phyloP scores from a whole-genome alignment of 2,888 invertebrate species.

The Acrobasis repandana region DNA sequence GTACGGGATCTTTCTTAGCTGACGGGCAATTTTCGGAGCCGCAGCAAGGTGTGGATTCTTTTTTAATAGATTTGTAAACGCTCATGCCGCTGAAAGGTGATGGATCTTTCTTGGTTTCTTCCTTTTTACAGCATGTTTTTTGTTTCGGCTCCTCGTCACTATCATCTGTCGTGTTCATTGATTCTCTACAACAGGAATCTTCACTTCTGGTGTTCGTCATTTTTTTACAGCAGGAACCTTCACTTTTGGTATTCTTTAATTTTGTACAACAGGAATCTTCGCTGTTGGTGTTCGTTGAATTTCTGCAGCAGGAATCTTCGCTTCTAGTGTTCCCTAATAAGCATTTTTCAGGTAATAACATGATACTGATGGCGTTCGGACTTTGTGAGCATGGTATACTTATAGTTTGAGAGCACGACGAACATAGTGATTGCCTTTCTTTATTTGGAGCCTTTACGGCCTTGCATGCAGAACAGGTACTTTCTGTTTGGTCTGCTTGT shows the following conservation, averaged over 20 bases:
- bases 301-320: too few relatives aligned
- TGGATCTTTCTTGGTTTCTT: not conserved
- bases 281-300: conserved; percentile 1
- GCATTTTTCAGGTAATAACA: conserved; percentile 1
- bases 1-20: too few relatives aligned
- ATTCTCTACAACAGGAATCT: not conserved
- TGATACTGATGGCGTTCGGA: not conserved
- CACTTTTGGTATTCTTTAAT: too few relatives aligned
- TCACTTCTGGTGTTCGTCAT: not conserved
- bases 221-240: too few relatives aligned
- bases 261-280: too few relatives aligned
- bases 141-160: not conserved
- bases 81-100: too few relatives aligned
- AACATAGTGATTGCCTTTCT: not conserved
- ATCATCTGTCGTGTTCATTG: too few relatives aligned
- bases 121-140: not conserved
- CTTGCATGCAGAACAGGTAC: not conserved
- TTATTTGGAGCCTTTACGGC: not conserved
- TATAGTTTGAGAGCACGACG: conserved; percentile 2
- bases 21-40: too few relatives aligned
- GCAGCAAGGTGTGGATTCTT: too few relatives aligned
- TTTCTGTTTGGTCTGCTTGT: not conserved
- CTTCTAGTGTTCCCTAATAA: not conserved
- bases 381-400: not conserved
- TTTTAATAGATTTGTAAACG: too few relatives aligned